phyloP scores from a whole-genome alignment of 1,140 invertebrate genomes.

The Caenorhabditis inopinata region DNA sequence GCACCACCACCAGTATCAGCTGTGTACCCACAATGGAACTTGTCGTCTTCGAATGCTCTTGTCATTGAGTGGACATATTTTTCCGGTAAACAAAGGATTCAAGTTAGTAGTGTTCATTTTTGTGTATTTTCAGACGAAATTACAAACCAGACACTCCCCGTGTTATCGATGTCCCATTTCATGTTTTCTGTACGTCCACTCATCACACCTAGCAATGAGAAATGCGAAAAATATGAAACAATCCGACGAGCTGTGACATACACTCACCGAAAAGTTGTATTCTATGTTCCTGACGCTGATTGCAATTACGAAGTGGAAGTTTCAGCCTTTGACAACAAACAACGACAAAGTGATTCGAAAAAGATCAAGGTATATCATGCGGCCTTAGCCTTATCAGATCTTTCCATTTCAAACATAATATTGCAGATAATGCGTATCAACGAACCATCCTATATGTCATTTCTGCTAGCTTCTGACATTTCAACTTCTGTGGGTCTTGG shows the following conservation, averaged over 20 bases:
- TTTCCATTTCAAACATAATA: too few relatives aligned
- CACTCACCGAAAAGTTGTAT: constrained; percentile 3
- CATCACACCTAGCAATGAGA: not conserved
- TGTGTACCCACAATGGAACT: not conserved
- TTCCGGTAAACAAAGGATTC: not conserved
- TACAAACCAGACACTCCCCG: not conserved
- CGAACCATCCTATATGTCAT: not conserved
- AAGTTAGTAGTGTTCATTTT: not conserved
- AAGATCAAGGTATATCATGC: constrained; percentile 1
- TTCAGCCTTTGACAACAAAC: constrained; percentile 1
- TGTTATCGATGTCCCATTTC: not conserved
- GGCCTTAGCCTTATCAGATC: too few relatives aligned
- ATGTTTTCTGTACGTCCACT: constrained; percentile 8
- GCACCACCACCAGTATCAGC: not conserved
- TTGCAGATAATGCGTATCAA: not conserved
- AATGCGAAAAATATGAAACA: not conserved
- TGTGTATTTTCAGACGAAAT: not conserved
- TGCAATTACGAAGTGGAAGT: constrained; percentile 20
- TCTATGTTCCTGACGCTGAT: not conserved
- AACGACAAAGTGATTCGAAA: not conserved
- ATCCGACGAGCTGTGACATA: not conserved
- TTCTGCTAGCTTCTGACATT: not conserved
- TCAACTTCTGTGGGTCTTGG: not conserved
- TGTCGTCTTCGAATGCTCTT: not conserved
- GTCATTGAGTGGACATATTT: constrained; percentile 13